Evolutionary conservation across 2,888 invertebrate species (phyloP).

Genomic region (Eilema caniola): DNA sequence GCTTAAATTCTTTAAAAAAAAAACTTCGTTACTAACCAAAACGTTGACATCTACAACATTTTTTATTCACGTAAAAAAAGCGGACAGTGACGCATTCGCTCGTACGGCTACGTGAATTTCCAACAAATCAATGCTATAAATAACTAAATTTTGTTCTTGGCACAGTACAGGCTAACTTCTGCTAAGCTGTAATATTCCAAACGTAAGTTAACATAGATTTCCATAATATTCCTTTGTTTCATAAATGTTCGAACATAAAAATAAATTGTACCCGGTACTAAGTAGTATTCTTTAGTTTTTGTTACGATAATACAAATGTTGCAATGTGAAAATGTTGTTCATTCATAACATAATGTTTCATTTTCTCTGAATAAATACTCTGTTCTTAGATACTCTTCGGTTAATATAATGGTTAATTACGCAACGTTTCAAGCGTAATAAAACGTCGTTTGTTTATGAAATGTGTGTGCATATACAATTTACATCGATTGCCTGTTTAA

Average conservation of each 20-base stretch:
- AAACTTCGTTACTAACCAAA: not conserved
- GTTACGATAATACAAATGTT: slow-evolving; percentile 9
- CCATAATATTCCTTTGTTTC: slow-evolving; percentile 28
- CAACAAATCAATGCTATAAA: slow-evolving; percentile 4
- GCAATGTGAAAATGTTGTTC: slow-evolving; percentile 14
- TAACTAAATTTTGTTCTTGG: slow-evolving; percentile 20
- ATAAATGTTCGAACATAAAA: slow-evolving; percentile 14
- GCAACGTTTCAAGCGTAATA: slow-evolving; percentile 16
- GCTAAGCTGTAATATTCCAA: slow-evolving; percentile 12
- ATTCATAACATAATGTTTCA: slow-evolving; percentile 15
- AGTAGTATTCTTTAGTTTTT: slow-evolving; percentile 8
- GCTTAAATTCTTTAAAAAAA: not conserved
- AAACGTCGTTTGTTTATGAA: slow-evolving; percentile 16
- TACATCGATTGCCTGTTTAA: not conserved
- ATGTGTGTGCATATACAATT: slow-evolving; percentile 13
- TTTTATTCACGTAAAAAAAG: not conserved
- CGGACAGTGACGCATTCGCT: not conserved
- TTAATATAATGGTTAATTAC: slow-evolving; percentile 25
- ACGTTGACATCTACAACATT: not conserved
- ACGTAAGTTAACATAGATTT: slow-evolving; percentile 35
- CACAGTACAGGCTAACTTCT: slow-evolving; percentile 28
- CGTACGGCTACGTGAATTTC: not conserved
- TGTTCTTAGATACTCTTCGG: slow-evolving; percentile 15
- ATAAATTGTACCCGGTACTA: slow-evolving; percentile 17
- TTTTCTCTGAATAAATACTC: slow-evolving; percentile 10